Evolutionary conservation across 35 echinoderm and acorn worm genomes (phyloP).

Genomic region (Apostichopus californicus): DNA sequence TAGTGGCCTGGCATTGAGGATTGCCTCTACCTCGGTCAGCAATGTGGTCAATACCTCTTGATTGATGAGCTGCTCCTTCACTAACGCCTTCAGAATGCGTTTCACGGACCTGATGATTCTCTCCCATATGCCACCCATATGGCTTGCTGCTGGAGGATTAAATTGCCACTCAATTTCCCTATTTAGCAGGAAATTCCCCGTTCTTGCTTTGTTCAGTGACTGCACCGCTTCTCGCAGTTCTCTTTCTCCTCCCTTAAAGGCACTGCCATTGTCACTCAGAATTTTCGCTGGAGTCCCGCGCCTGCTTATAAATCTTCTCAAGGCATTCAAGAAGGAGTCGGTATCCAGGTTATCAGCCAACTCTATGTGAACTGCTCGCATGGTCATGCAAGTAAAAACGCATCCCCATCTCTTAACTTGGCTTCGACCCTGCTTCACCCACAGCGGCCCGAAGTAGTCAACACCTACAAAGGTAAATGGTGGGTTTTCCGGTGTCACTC

Average conservation of each 20-base stretch:
- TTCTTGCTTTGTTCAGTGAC: neutral
- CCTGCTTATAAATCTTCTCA: neutral
- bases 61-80: neutral
- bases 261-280: neutral
- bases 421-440: neutral
- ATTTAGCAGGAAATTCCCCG: neutral
- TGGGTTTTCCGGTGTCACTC: constrained; percentile 55
- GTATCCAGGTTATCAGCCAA: too few relatives aligned
- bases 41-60: constrained; percentile 16
- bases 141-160: constrained; percentile 1
- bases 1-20: constrained; percentile 31
- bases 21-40: constrained; percentile 26
- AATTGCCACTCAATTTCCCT: constrained; percentile 23
- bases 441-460: constrained; percentile 16
- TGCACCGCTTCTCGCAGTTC: neutral
- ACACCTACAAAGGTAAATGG: constrained; percentile 52
- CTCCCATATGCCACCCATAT: constrained; percentile 58
- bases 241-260: neutral
- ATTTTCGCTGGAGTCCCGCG: neutral
- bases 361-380: neutral
- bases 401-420: neutral
- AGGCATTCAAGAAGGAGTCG: neutral
- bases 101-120: neutral
- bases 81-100: neutral
- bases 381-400: too few relatives aligned